phyloP scores from a whole-genome alignment of 2,797 vertebrate species.

The Perodicticus potto region DNA sequence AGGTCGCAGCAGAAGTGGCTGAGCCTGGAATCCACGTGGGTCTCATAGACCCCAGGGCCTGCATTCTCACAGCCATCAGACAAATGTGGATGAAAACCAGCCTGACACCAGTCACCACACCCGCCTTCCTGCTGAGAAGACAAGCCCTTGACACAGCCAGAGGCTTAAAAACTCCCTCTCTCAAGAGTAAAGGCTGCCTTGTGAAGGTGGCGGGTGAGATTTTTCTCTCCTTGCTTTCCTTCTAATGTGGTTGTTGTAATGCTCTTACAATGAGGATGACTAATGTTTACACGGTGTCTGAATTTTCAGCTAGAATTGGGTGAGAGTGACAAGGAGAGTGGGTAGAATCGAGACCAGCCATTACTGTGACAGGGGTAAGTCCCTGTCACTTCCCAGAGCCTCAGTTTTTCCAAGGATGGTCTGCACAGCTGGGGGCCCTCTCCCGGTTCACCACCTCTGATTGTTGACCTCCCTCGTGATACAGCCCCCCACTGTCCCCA shows the following conservation, averaged over 20 bases:
- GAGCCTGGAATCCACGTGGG: neutral
- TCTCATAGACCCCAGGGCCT: neutral
- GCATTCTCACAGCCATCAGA: too few species aligned
- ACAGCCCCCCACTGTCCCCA: neutral
- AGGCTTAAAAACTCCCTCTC: neutral
- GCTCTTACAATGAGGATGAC: constrained; percentile 58
- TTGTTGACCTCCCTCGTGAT: neutral
- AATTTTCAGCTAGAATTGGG: constrained; percentile 40
- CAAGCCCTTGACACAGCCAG: rapidly evolving
- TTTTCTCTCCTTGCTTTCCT: neutral
- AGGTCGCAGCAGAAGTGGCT: neutral
- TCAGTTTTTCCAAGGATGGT: neutral
- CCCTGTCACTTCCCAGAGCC: neutral
- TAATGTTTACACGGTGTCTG: constrained; percentile 25
- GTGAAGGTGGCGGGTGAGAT: neutral
- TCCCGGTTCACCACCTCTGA: rapidly evolving
- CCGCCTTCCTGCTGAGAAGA: neutral
- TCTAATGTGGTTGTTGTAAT: constrained; percentile 53
- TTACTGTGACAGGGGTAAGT: neutral
- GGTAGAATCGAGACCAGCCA: neutral
- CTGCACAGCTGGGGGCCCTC: neutral
- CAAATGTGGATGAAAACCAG: neutral
- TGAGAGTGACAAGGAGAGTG: neutral
- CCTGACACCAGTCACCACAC: neutral
- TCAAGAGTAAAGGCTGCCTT: rapidly evolving